A percentile compares a stretch with the other conserved stretches of the same genome.
Evolutionary conservation across 2,888 invertebrate species (phyloP).

Genomic region (Seladonia tumulorum): DNA sequence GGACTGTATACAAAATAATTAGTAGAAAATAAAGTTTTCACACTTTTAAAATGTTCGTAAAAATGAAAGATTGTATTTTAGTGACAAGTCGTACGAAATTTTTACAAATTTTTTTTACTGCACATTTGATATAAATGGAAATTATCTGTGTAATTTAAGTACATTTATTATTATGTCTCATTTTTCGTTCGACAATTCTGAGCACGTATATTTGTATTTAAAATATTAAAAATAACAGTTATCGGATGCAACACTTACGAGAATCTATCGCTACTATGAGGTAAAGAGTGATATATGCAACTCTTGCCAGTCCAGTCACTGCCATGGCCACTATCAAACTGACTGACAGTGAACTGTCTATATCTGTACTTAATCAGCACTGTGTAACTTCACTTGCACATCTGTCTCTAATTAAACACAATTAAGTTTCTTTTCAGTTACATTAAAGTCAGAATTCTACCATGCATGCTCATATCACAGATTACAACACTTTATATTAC

Average conservation of each 20-base stretch:
- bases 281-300: slow-evolving; percentile 56
- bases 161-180: background rate
- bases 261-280: slow-evolving; percentile 44
- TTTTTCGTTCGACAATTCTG: background rate
- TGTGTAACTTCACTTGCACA: slow-evolving; percentile 40
- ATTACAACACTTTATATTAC: background rate
- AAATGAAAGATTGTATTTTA: background rate
- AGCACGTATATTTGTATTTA: background rate
- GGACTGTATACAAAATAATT: background rate
- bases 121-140: background rate
- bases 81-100: background rate
- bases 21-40: background rate
- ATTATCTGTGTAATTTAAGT: background rate
- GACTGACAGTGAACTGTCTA: slow-evolving; percentile 49
- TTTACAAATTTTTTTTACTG: background rate
- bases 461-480: background rate
- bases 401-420: slow-evolving; percentile 34
- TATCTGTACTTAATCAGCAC: slow-evolving; percentile 57
- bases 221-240: slow-evolving; percentile 24
- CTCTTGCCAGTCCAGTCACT: slow-evolving; percentile 64
- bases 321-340: slow-evolving; percentile 64
- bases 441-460: slow-evolving; percentile 12
- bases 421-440: slow-evolving; percentile 19
- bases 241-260: slow-evolving; percentile 62
- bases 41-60: background rate